These are phyloP conservation scores for Phalacrocorax carbo DNA, from an alignment of 2,113 vertebrate genomes.

Conservation along the genomic window DNA sequence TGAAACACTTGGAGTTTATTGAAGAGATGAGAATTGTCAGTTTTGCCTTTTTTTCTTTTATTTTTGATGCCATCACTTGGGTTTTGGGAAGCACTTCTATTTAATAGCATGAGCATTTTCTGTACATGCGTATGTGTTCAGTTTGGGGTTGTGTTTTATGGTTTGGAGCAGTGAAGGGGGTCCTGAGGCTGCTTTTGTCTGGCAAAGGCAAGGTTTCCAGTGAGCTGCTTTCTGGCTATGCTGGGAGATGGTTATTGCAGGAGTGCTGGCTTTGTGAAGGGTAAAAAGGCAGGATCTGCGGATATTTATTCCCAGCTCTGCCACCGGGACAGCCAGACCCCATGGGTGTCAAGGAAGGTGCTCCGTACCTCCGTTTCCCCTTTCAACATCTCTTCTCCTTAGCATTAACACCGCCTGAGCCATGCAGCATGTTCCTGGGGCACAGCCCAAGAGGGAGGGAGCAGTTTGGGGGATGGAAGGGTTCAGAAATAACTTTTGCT, in stretches of 20 bases:
- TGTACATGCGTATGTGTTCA: rapidly evolving
- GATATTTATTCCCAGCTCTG: neutral
- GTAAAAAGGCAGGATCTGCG: neutral
- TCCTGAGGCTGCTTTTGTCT: neutral
- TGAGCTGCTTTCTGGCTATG: neutral
- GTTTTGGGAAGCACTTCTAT: neutral
- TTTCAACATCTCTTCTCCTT: neutral
- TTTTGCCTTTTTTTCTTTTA: neutral
- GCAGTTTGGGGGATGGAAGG: neutral
- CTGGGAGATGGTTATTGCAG: neutral
- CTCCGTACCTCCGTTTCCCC: neutral
- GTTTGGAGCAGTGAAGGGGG: too few relatives aligned
- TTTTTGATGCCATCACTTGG: neutral
- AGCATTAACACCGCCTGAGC: rapidly evolving
- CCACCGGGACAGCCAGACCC: neutral
- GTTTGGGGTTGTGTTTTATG: neutral
- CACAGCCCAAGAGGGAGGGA: neutral
- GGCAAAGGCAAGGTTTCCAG: neutral
- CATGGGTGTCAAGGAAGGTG: rapidly evolving
- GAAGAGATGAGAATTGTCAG: neutral
- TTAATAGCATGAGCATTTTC: rapidly evolving
- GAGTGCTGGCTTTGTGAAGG: neutral
- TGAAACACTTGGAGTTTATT: neutral
- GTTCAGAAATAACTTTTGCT: neutral
- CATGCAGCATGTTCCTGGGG: neutral